Evolutionary conservation across 2,888 invertebrate genomes (phyloP), one percentile per base, ranked within the genome.

Genomic region (Leptodirus hochenwartii): DNA sequence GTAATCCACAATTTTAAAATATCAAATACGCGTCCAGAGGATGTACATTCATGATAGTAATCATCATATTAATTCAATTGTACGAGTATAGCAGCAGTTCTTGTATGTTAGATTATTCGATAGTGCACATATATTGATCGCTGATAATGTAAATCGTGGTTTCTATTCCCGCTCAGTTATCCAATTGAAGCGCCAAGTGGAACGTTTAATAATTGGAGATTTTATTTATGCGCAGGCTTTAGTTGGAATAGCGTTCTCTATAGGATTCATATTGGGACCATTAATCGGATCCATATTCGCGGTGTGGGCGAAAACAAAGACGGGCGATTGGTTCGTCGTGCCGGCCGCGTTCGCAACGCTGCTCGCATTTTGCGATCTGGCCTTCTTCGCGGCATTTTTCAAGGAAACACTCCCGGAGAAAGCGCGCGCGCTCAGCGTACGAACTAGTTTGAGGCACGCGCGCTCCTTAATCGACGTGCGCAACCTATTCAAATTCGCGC

Each of bases 251-350:
- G 91, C 96, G 5, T 98, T 98, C 58, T 95, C 95, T 2, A 58
- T 98, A 35, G 96, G 93, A n/a, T 98, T 98, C 56, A 82, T 95
- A 43, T 60, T 91, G 36, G 96, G 96, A 0, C 96, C 96, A 3
- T 63, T 90, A 53, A 85, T 95, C 38, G 96, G 96, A 14, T 95
- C 93, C 4, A 62, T 72, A 50, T 87, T 90, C 53, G 76, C 87
- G 2, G 64, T 65, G 42, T 66, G 63, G 54, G 69, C 67, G 3
- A 67, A 68, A 45, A 65, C 64, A 44, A 60, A 64, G 37, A 56
- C 65, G 23, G 69, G 70, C 26, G 55, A 66, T 22, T 85, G 87
- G 79, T 90, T 78, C 45, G 63, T 79, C 37, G 57, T 71, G 17
- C 90, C 91, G 2, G 90, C 91, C 1, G 47, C 72, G 27, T 74